phyloP scores from a whole-genome alignment of 2,888 invertebrate species.

The Drepanosiphum platanoidis region DNA sequence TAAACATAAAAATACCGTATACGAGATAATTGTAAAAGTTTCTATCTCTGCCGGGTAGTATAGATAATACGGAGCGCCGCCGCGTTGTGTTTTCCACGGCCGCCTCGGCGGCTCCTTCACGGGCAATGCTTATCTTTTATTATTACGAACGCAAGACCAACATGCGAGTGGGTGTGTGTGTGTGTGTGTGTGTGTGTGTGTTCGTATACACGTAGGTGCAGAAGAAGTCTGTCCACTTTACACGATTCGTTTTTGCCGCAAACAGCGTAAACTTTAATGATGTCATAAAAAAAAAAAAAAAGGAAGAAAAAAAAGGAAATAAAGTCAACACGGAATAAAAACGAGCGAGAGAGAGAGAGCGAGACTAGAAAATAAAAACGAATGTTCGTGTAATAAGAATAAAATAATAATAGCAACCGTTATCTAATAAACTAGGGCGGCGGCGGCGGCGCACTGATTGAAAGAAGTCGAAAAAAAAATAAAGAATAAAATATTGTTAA shows the following conservation, averaged over 20 bases:
- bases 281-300: conserved; percentile 55
- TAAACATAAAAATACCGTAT: no score
- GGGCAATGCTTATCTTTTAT: conserved; percentile 50
- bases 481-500: no score
- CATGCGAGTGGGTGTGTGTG: not conserved
- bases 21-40: conserved; percentile 53
- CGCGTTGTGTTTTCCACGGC: not conserved
- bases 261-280: conserved; percentile 59
- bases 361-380: not conserved
- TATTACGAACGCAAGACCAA: conserved; percentile 48
- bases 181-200: not conserved
- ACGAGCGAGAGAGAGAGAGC: not conserved
- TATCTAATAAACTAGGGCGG: conserved; percentile 5
- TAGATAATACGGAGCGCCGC: no score
- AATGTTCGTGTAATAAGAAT: conserved; percentile 5
- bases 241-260: conserved; percentile 50
- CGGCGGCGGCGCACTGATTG: not conserved
- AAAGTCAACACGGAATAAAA: conserved; percentile 34
- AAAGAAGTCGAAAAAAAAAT: not conserved
- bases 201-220: no score
- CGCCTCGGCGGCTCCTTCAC: not conserved
- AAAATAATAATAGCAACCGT: conserved; percentile 35
- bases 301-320: conserved; percentile 16
- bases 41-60: no score
- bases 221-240: conserved; percentile 44